A percentile compares a stretch with the other conserved stretches of the same genome.
Evolutionary conservation across 2,113 vertebrate species (phyloP).

Genomic region (Cichladusa arquata): DNA sequence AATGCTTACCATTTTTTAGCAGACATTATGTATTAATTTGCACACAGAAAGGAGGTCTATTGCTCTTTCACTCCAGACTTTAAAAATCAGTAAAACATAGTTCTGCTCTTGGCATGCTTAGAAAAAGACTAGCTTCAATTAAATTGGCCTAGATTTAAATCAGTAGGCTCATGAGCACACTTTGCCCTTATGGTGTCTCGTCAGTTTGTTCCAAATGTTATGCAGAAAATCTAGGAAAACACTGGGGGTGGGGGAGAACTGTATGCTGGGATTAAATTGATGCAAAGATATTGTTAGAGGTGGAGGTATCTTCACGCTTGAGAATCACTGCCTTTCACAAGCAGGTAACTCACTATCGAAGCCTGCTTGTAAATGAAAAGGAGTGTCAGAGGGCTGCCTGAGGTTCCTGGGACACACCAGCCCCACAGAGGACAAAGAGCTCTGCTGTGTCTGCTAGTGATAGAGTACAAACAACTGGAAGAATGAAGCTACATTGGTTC

Average conservation of each 20-base stretch:
- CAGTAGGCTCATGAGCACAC: neutral
- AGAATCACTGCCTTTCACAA: neutral
- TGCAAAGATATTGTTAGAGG: neutral
- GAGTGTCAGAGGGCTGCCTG: neutral
- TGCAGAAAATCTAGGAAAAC: neutral
- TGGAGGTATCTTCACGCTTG: neutral
- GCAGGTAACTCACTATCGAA: neutral
- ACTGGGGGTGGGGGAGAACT: neutral
- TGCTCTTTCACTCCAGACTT: neutral
- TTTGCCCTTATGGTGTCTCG: neutral
- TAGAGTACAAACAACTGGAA: neutral
- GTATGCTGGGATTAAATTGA: neutral
- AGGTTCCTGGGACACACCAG: neutral
- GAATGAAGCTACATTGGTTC: neutral
- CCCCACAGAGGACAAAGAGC: neutral
- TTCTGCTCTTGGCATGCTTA: neutral
- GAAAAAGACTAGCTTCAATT: neutral
- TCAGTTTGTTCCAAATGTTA: neutral
- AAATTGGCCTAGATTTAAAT: neutral
- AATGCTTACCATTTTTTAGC: neutral
- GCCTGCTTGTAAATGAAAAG: neutral
- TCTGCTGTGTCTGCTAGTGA: neutral
- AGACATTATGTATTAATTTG: neutral
- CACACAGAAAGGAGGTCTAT: neutral
- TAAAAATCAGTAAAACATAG: neutral